Evolutionary conservation across 1,140 invertebrate genomes (phyloP).

Genomic region (Megalonaias nervosa): DNA sequence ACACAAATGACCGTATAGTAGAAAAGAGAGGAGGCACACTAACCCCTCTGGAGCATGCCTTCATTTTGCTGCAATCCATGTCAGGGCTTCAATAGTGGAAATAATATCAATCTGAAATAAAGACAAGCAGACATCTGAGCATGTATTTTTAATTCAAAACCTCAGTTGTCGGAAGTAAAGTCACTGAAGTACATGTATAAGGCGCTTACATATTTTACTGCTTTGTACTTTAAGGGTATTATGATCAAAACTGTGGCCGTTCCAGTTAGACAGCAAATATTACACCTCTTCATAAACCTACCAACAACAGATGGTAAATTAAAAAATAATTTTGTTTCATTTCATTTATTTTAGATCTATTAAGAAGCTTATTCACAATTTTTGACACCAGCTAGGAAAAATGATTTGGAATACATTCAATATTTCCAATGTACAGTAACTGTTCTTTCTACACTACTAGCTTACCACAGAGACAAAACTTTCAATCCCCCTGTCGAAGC

Average conservation of each 20-base stretch:
- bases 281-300: too few species aligned
- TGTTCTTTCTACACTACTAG: neutral
- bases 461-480: constrained; percentile 82
- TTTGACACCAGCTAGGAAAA: neutral
- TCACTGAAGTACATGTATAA: too few species aligned
- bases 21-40: constrained; percentile 57
- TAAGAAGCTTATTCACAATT: neutral
- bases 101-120: constrained; percentile 79
- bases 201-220: too few species aligned
- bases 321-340: too few species aligned
- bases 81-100: constrained; percentile 87
- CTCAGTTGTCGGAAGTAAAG: too few species aligned
- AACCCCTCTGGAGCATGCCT: constrained; percentile 86
- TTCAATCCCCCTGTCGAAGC: constrained; percentile 86
- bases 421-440: too few species aligned
- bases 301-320: too few species aligned
- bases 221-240: too few species aligned
- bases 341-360: neutral
- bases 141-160: too few species aligned
- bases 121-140: constrained; percentile 5
- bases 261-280: too few species aligned
- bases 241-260: too few species aligned
- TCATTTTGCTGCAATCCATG: constrained; percentile 81
- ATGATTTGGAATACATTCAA: too few species aligned
- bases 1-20: neutral